Evolutionary conservation across 2,797 vertebrate species (phyloP).

Genomic region (Anas flavirostris): DNA sequence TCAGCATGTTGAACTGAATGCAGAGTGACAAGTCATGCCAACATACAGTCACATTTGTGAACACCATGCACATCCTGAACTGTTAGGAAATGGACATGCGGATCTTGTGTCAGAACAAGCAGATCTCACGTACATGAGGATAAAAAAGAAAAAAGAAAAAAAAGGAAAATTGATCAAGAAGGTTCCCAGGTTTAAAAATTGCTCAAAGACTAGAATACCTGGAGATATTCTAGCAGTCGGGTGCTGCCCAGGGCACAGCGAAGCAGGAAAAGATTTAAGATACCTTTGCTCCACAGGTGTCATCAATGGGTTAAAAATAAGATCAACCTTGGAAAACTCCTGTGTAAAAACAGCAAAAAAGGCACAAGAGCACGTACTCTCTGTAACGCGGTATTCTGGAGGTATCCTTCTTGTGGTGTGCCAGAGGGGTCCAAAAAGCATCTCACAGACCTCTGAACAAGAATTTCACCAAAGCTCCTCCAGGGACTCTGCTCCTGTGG

Average conservation of each 20-base stretch:
- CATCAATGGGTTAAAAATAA: neutral
- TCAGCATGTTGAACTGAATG: neutral
- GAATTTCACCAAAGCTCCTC: neutral
- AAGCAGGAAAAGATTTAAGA: neutral
- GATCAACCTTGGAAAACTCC: neutral
- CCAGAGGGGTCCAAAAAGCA: neutral
- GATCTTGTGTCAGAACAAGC: neutral
- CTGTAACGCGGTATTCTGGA: neutral
- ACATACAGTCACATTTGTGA: neutral
- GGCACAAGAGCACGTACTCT: neutral
- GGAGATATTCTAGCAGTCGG: neutral
- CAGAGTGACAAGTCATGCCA: conserved; percentile 39
- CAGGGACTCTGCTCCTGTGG: neutral
- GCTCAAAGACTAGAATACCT: neutral
- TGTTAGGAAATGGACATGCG: conserved; percentile 51
- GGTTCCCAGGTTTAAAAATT: neutral
- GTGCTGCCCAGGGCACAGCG: neutral
- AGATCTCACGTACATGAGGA: neutral
- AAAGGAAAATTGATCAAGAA: neutral
- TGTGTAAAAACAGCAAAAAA: neutral
- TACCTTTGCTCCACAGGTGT: neutral
- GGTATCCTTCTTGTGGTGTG: neutral
- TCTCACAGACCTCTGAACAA: neutral
- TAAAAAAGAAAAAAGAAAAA: neutral
- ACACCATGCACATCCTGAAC: neutral